phyloP scores from a whole-genome alignment of 2,797 vertebrate species.

The Hipposideros larvatus region DNA sequence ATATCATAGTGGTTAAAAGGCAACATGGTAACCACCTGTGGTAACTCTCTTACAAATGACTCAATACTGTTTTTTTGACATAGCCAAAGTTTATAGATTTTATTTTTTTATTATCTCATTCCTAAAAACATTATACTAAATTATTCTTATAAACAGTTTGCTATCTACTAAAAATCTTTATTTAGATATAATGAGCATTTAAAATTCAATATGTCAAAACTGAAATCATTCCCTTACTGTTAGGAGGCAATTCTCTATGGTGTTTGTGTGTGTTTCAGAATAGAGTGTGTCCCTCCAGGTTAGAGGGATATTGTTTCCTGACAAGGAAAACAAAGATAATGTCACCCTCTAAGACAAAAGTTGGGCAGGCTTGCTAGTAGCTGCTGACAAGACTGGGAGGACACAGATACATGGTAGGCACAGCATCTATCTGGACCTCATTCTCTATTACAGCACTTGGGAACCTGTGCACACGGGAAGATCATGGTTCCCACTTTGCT shows the following conservation, averaged over 20 bases:
- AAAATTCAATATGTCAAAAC: constrained; percentile 20
- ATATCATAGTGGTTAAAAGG: not conserved
- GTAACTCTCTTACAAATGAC: not conserved
- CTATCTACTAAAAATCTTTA: not conserved
- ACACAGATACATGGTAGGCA: not conserved
- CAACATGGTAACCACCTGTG: not conserved
- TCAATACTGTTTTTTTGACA: constrained; percentile 7
- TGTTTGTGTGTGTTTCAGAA: not conserved
- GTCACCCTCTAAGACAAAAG: not conserved
- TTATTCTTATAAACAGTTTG: not conserved
- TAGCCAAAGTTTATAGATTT: constrained; percentile 31
- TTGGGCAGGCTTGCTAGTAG: not conserved
- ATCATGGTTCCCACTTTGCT: not conserved
- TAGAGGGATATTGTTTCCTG: not conserved
- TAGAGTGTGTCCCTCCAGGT: not conserved
- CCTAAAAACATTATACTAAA: not conserved
- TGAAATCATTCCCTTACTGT: not conserved
- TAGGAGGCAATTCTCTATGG: not conserved
- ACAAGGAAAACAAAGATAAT: not conserved
- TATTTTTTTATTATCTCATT: not conserved
- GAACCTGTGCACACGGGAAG: not conserved
- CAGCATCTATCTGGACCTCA: not conserved
- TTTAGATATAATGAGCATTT: not conserved
- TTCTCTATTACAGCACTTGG: not conserved
- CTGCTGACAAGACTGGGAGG: not conserved